Evolutionary conservation across 2,113 vertebrate species (phyloP).

Genomic region (Thamnaconus septentrionalis): DNA sequence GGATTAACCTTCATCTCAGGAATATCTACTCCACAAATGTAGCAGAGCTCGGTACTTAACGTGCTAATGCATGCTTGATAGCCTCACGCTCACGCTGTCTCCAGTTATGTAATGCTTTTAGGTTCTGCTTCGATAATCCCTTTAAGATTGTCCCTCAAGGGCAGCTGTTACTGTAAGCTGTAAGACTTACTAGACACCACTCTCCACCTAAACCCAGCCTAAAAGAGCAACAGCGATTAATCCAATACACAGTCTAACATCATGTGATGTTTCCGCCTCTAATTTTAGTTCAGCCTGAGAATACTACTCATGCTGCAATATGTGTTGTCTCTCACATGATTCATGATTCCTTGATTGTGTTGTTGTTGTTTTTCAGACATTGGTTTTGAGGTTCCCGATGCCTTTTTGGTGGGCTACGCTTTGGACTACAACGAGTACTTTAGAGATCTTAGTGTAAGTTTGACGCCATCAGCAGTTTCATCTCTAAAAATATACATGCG

Average conservation of each 20-base stretch:
- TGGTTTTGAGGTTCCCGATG: conserved; percentile 83
- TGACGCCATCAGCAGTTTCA: neutral
- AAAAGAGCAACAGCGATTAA: conserved; percentile 20
- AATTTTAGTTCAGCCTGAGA: neutral
- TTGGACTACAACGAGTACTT: conserved; percentile 85
- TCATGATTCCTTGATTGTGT: neutral
- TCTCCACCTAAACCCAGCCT: conserved; percentile 12
- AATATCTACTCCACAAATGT: conserved; percentile 31
- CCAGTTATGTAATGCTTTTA: conserved; percentile 74
- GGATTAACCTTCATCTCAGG: conserved; percentile 42
- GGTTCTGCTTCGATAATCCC: conserved; percentile 67
- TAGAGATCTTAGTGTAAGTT: conserved; percentile 82
- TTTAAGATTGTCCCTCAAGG: conserved; percentile 57
- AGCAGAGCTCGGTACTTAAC: conserved; percentile 31
- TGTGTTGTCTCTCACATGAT: conserved; percentile 15
- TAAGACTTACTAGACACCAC: conserved; percentile 21
- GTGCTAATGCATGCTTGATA: conserved; percentile 26
- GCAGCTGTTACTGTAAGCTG: conserved; percentile 52
- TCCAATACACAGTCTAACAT: conserved; percentile 1
- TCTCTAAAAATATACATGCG: neutral
- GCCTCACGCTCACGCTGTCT: conserved; percentile 29
- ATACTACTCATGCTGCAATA: conserved; percentile 1
- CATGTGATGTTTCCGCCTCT: neutral
- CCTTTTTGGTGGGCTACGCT: conserved; percentile 81
- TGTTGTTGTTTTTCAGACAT: conserved; percentile 67